phyloP scores from a whole-genome alignment of 2,797 vertebrate species.

The Leuciscus waleckii region DNA sequence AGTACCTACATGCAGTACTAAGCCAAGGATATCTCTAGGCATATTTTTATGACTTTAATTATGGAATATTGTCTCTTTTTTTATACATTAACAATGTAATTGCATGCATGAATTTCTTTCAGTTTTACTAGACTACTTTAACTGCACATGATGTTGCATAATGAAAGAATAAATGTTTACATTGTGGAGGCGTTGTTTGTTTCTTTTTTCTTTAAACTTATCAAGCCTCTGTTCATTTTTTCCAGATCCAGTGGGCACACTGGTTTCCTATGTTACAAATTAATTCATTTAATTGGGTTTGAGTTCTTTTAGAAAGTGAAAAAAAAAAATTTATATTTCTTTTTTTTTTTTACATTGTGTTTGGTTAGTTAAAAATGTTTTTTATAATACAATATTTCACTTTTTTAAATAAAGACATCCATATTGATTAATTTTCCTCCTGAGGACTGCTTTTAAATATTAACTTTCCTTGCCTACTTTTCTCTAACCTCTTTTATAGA shows the following conservation, averaged over 20 bases:
- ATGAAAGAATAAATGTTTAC: conserved; percentile 2
- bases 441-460: conserved; percentile 47
- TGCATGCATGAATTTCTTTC: not conserved
- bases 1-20: not conserved
- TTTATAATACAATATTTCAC: not conserved
- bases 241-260: too few species aligned
- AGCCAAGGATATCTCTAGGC: not conserved
- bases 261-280: not conserved
- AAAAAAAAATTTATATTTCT: too few species aligned
- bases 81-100: not conserved
- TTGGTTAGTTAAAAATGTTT: not conserved
- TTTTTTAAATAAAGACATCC: not conserved
- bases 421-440: not conserved
- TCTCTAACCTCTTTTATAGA: conserved; percentile 21
- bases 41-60: conserved; percentile 13
- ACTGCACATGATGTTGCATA: not conserved
- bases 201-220: not conserved
- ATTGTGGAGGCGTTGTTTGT: not conserved
- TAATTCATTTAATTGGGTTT: not conserved
- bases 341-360: not conserved
- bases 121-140: not conserved
- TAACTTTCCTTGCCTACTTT: conserved; percentile 41
- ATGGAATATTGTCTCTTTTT: not conserved
- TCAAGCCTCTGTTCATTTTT: not conserved
- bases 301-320: not conserved